phyloP scores from a whole-genome alignment of 2,797 vertebrate genomes.

The Brachyrhaphis roseni region DNA sequence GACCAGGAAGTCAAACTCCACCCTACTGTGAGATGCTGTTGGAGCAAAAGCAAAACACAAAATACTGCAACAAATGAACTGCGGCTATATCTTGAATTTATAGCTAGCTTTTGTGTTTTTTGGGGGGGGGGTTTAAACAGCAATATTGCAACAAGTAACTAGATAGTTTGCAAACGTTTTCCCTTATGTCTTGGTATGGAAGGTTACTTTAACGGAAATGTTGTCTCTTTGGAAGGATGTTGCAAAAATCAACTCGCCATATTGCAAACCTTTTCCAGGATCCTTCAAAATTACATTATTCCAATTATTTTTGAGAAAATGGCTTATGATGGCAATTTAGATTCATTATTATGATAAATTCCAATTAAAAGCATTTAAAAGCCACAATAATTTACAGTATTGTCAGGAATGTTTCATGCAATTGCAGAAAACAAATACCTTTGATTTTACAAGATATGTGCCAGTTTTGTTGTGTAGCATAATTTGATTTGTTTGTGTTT shows the following conservation, averaged over 20 bases:
- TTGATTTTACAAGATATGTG: background rate
- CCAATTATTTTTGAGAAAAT: no score
- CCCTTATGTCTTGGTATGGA: no score
- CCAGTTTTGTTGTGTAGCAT: background rate
- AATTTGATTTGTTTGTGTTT: background rate
- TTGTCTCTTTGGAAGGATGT: no score
- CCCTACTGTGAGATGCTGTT: conserved; percentile 88
- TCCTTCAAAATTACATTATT: no score
- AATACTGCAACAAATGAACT: background rate
- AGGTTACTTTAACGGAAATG: no score
- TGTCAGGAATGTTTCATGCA: no score
- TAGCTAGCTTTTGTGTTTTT: background rate
- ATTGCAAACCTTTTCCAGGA: no score
- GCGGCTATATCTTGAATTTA: background rate
- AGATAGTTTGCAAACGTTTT: background rate
- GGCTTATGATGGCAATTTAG: no score
- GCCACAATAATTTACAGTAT: no score
- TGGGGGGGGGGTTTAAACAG: background rate
- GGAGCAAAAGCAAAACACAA: conserved; percentile 14
- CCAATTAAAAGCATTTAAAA: no score
- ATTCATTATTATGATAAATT: no score
- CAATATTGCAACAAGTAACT: background rate
- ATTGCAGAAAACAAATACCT: background rate
- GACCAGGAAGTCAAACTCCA: conserved; percentile 98
- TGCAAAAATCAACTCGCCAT: no score